Conservation (phyloP, 1,140 invertebrate species). For the Hyphantria cunea region DNA sequence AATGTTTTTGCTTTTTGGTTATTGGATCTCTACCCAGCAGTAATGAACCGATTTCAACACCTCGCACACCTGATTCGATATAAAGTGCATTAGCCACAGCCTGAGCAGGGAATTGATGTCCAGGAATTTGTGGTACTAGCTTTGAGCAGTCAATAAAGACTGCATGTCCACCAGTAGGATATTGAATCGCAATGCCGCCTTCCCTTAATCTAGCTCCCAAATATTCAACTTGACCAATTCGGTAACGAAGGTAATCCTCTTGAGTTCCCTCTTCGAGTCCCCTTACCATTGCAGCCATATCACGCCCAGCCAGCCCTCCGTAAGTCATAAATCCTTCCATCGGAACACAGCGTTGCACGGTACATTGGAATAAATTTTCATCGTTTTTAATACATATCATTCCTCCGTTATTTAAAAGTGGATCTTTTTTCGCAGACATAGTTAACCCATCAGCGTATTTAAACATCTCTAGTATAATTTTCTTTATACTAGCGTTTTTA, state of each 20-base stretch:
- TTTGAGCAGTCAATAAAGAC: slow-evolving; percentile 1
- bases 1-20: slow-evolving; percentile 8
- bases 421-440: not conserved
- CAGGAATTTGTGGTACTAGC: slow-evolving; percentile 5
- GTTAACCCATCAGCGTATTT: slow-evolving; percentile 1
- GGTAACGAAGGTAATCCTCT: not conserved
- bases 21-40: slow-evolving; percentile 1
- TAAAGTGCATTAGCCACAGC: slow-evolving; percentile 3
- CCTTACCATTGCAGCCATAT: not conserved
- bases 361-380: not conserved
- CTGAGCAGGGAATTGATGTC: slow-evolving; percentile 4
- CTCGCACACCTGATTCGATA: slow-evolving; percentile 2
- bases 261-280: not conserved
- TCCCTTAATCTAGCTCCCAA: not conserved
- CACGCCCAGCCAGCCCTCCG: not conserved
- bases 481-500: not conserved
- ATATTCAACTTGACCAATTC: slow-evolving; percentile 6
- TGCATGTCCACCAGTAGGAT: slow-evolving; percentile 11
- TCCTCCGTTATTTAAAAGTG: not conserved
- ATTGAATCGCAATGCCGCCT: slow-evolving; percentile 10
- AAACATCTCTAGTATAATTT: not conserved
- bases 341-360: not conserved
- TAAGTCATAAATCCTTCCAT: not conserved
- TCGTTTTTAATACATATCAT: not conserved
- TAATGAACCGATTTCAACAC: slow-evolving; percentile 4